phyloP scores from a whole-genome alignment of 1,140 invertebrate species.

The Myzus persicae region DNA sequence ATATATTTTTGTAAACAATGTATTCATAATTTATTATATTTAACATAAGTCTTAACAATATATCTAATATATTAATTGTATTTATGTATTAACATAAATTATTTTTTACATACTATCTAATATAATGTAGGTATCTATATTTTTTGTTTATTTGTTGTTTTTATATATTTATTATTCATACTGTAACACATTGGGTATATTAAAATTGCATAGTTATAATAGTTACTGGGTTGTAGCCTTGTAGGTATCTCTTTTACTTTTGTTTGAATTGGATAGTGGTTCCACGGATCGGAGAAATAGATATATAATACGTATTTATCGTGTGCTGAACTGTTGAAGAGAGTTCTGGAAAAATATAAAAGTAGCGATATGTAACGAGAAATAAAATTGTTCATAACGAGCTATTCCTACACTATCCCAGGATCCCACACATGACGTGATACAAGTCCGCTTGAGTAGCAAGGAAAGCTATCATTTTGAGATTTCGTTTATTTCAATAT shows the following conservation, averaged over 20 bases:
- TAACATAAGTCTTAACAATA: too few relatives aligned
- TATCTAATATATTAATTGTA: background rate
- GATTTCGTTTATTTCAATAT: conserved; percentile 12
- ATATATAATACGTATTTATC: conserved; percentile 5
- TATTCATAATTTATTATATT: too few relatives aligned
- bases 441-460: background rate
- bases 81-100: background rate
- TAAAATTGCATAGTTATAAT: background rate
- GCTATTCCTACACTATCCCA: background rate
- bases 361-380: background rate
- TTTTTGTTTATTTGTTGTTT: background rate
- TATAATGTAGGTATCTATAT: background rate
- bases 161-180: background rate
- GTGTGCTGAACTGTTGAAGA: background rate
- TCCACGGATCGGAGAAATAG: background rate
- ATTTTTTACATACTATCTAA: background rate
- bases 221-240: background rate
- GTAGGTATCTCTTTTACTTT: background rate
- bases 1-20: too few relatives aligned
- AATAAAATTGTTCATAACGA: conserved; percentile 32
- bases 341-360: background rate
- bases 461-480: background rate
- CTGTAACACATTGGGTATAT: background rate
- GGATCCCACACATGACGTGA: background rate
- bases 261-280: background rate